Conservation (phyloP, 2,888 invertebrate species). For the Cabera pusaria region DNA sequence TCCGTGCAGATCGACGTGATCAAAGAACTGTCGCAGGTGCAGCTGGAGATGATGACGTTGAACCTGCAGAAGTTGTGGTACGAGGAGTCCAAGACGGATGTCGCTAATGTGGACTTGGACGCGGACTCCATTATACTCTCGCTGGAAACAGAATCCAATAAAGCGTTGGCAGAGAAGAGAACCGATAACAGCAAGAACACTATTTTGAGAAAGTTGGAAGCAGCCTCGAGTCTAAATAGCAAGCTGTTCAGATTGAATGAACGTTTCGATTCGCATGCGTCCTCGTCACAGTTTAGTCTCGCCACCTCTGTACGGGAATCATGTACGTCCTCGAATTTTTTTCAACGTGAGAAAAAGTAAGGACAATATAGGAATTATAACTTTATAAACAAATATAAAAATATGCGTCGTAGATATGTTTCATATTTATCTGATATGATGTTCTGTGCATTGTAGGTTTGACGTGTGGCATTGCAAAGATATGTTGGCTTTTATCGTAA, state of each 20-base stretch:
- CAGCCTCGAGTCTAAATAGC: constrained; percentile 66
- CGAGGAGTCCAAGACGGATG: constrained; percentile 71
- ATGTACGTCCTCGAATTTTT: too few relatives aligned
- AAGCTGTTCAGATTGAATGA: constrained; percentile 66
- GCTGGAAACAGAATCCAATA: constrained; percentile 63
- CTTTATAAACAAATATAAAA: too few relatives aligned
- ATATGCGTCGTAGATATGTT: too few relatives aligned
- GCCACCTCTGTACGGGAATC: too few relatives aligned
- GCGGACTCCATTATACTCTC: constrained; percentile 71
- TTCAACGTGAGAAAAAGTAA: too few relatives aligned
- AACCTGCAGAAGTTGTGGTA: constrained; percentile 83
- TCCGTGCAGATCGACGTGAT: constrained; percentile 81
- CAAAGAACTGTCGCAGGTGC: constrained; percentile 84
- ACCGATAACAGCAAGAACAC: constrained; percentile 65
- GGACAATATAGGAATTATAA: too few relatives aligned
- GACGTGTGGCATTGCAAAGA: too few relatives aligned
- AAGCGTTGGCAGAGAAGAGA: constrained; percentile 67
- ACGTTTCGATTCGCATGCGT: constrained; percentile 51
- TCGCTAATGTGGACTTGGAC: constrained; percentile 61
- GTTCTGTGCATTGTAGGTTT: too few relatives aligned
- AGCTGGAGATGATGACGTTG: constrained; percentile 84
- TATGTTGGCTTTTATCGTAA: too few relatives aligned
- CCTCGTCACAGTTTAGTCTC: constrained; percentile 65
- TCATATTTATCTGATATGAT: too few relatives aligned
- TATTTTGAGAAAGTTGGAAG: constrained; percentile 74